Conservation (phyloP, 2,888 invertebrate species). For the Agrotis puta region DNA sequence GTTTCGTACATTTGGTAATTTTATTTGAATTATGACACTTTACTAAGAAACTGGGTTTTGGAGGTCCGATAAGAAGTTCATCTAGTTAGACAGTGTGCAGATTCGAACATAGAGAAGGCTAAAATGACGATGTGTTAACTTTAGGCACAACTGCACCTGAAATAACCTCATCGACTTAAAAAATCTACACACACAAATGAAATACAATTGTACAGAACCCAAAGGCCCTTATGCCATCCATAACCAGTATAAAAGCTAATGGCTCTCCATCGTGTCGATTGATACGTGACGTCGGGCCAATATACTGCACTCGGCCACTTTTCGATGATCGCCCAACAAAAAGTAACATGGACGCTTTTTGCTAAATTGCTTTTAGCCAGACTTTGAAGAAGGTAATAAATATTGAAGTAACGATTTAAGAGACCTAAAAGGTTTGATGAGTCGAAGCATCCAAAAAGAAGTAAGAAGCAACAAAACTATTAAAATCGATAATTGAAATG, state of each 20-base stretch:
- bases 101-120: background rate
- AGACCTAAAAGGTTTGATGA: background rate
- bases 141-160: background rate
- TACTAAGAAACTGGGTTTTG: background rate
- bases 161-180: background rate
- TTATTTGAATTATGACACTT: background rate
- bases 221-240: background rate
- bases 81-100: too few species aligned
- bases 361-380: slow-evolving; percentile 9
- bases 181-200: background rate
- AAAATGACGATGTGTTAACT: background rate
- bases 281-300: slow-evolving; percentile 43
- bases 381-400: slow-evolving; percentile 43
- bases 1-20: background rate
- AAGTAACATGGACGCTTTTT: slow-evolving; percentile 7
- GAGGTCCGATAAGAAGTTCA: too few species aligned
- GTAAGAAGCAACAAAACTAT: background rate
- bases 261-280: slow-evolving; percentile 38
- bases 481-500: too few species aligned
- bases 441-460: background rate
- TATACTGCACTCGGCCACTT: slow-evolving; percentile 38
- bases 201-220: slow-evolving; percentile 14
- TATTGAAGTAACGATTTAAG: slow-evolving; percentile 8
- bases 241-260: slow-evolving; percentile 42
- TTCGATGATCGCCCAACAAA: slow-evolving; percentile 35